Evolutionary conservation across 2,888 invertebrate genomes (phyloP), one percentile per base, ranked within the genome.

Genomic region (Allygus modestus): DNA sequence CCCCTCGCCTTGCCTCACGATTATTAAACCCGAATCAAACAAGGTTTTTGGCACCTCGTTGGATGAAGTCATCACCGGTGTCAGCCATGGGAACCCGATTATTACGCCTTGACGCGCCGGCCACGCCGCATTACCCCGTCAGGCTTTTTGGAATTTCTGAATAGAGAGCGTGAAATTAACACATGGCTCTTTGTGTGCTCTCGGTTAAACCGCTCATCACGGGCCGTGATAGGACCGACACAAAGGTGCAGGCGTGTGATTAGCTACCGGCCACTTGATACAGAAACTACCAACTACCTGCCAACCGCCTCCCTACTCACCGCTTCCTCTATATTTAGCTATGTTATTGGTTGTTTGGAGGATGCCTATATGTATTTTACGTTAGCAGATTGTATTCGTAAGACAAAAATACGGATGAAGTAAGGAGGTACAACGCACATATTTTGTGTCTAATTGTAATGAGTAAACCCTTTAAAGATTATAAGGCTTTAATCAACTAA

Each of bases 1-100:
- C 28, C 1, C 12, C 65, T 65, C 31, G 12, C 58, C 23, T 23
- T 20, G 9, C 58, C 20, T 23, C 23, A 58, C 28, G 15, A 65
- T 41, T 37, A 65, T 41, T 37, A 41, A n/a, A 37, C 43, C 26
- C 73, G 73, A 37, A 20, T 41, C 43, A n/a, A 73, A 73, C 73
- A 17, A 73, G 73, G 73, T 73, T 37, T 77, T 77, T 77, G 77
- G 77, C 77, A 77, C 46, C 77, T 51, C 65, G 65, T 65, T 37
- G 43, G 77, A 77, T 77, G 77, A 77, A 77, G 77, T 31, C 77
- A 77, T 77, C 77, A 77, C 43, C 43, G 31, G 46, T 77, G 77
- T 77, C 77, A 77, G 77, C 77, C 77, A 77, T 77, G 77, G 77
- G 77, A 77, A 77, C 77, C 77, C 77, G 77, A 77, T 77, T 77